Evolutionary conservation across 1,140 invertebrate species (phyloP), one percentile per base, ranked within the genome.

Genomic region (Camponotus pennsylvanicus): DNA sequence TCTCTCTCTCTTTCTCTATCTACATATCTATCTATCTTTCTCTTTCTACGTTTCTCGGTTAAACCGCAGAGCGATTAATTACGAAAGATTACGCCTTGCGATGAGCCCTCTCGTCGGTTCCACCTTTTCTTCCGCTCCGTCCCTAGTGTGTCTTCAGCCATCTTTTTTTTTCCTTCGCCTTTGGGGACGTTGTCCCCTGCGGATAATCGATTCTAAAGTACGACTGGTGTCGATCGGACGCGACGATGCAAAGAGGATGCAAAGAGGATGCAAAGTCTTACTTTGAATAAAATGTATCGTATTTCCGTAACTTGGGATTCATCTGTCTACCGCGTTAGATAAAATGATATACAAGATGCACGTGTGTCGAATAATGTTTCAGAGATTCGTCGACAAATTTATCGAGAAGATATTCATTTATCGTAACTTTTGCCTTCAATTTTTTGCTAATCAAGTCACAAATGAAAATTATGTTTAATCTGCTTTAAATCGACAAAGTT

Each of bases 41-140:
- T 70, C 80, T 82, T 75, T 79, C 70, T 83, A 66, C 82, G 59
- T 45, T 27, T 27, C 27, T 27, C 55, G 40, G 75, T 90, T 90
- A 73, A 90, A 90, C 88, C 82, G 45, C 85, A 61, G 70, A 45
- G 32, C 86, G 86, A 88, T 90, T 90, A 90, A 90, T 90, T 90
- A 90, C 82, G 76, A 78, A 82, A 90, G 88, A 90, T 90, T 90
- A 90, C 70, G 77, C 67, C 32, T 73, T 9, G 59, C 76, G 79
- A 85, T 77, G 73, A 85, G 59, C 45, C 40, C 15, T 52, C 15
- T 52, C 45, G 66, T 83, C 55, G 64, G 34, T 66, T 45, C 13
- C 45, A 27, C 55, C 57, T 86, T 61, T 82, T 57, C 34, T 27
- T 57, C 42, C 21, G 7, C 64, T 80, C 61, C 67, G 27, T 73